phyloP scores from a whole-genome alignment of 2,888 invertebrate species.

The Lepidochitona cinerea region DNA sequence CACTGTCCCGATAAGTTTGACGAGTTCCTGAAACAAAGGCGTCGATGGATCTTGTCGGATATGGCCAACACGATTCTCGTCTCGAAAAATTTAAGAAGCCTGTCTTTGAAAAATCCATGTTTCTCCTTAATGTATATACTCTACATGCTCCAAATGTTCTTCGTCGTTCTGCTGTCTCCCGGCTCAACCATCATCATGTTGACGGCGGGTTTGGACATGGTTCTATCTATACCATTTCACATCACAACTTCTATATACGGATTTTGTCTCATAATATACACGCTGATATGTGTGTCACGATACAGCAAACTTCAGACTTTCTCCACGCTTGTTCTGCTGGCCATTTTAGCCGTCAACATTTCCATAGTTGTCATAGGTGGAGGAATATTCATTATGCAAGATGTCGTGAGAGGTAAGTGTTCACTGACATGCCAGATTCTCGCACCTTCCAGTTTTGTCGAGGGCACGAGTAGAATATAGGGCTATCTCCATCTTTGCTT shows the following conservation, averaged over 20 bases:
- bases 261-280: slow-evolving; percentile 13
- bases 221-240: slow-evolving; percentile 17
- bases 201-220: slow-evolving; percentile 38
- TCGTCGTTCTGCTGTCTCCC: slow-evolving; percentile 43
- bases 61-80: slow-evolving; percentile 45
- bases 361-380: slow-evolving; percentile 35
- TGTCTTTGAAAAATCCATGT: slow-evolving; percentile 33
- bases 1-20: slow-evolving; percentile 44
- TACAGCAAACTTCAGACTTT: slow-evolving; percentile 27
- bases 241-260: slow-evolving; percentile 15
- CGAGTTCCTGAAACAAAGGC: slow-evolving; percentile 48
- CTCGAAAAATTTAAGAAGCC: slow-evolving; percentile 30
- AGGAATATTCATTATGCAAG: slow-evolving; percentile 32
- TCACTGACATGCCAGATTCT: neutral
- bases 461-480: too few species aligned
- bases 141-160: slow-evolving; percentile 43
- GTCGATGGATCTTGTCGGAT: slow-evolving; percentile 49
- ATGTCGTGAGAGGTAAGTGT: slow-evolving; percentile 34
- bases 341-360: slow-evolving; percentile 35
- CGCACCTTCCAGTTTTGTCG: neutral
- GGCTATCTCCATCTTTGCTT: too few species aligned
- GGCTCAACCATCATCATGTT: slow-evolving; percentile 44
- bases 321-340: slow-evolving; percentile 33
- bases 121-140: slow-evolving; percentile 42
- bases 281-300: slow-evolving; percentile 18